Conservation (phyloP, 2,797 vertebrate genomes). For the Potorous gilbertii region DNA sequence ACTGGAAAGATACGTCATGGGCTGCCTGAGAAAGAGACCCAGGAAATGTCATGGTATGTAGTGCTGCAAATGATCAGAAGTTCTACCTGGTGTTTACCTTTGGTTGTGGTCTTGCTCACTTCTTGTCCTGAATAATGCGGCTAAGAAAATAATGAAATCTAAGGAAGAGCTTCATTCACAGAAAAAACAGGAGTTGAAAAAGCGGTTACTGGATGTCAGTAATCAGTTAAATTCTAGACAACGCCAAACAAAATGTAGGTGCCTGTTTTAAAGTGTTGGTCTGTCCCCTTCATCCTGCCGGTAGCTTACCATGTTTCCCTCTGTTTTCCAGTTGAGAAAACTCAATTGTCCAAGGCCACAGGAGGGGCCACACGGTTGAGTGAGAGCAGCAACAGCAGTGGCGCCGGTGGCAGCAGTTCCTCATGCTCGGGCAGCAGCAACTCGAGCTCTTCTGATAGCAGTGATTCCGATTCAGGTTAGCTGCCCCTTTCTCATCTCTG, state of each 20-base stretch:
- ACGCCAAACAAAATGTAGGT: slow-evolving; percentile 84
- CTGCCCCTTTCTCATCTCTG: slow-evolving; percentile 63
- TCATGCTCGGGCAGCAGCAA: slow-evolving; percentile 77
- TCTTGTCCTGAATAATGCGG: slow-evolving; percentile 80
- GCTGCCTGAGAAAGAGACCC: slow-evolving; percentile 87
- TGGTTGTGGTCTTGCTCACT: slow-evolving; percentile 32
- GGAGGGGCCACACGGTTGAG: slow-evolving; percentile 82
- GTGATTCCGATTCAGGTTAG: slow-evolving; percentile 91
- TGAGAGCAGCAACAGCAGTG: slow-evolving; percentile 83
- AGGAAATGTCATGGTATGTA: slow-evolving; percentile 86
- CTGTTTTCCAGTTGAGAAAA: slow-evolving; percentile 81
- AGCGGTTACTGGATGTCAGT: slow-evolving; percentile 77
- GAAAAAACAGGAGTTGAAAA: slow-evolving; percentile 83
- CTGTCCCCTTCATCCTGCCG: neutral
- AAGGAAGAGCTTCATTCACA: slow-evolving; percentile 81
- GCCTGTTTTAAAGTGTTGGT: slow-evolving; percentile 41
- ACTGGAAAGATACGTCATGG: slow-evolving; percentile 89
- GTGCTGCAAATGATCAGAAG: slow-evolving; percentile 11
- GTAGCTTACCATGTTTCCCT: slow-evolving; percentile 9
- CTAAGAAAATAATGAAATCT: slow-evolving; percentile 80
- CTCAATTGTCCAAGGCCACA: slow-evolving; percentile 36
- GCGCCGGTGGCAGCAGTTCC: slow-evolving; percentile 65
- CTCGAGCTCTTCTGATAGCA: slow-evolving; percentile 88
- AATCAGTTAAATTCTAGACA: slow-evolving; percentile 83
- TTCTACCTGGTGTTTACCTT: neutral